Conservation (phyloP, 1,140 invertebrate genomes). For the Euura saliciscinereae region DNA sequence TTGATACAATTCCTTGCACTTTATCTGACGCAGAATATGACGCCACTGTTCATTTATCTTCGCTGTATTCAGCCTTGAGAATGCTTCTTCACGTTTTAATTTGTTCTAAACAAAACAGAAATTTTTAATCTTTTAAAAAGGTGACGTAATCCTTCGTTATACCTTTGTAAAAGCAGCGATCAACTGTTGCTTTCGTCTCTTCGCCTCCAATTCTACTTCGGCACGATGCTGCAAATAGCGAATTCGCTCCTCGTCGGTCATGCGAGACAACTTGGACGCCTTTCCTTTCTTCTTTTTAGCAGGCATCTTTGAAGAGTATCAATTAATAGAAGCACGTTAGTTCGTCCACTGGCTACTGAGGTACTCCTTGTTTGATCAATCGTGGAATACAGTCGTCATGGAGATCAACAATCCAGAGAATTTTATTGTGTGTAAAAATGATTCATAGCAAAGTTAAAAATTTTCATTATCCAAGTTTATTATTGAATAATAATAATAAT, state of each 20-base stretch:
- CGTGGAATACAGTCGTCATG: neutral
- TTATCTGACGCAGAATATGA: slow-evolving; percentile 73
- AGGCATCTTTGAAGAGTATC: slow-evolving; percentile 44
- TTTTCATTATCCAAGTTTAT: neutral
- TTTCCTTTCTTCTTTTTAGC: slow-evolving; percentile 73
- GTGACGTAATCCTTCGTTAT: slow-evolving; percentile 25
- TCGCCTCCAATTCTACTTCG: slow-evolving; percentile 78
- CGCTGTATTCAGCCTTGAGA: slow-evolving; percentile 76
- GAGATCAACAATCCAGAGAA: neutral
- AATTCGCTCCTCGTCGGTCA: slow-evolving; percentile 80
- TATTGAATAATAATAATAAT: neutral
- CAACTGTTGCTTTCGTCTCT: slow-evolving; percentile 76
- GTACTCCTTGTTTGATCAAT: neutral
- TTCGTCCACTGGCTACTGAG: neutral
- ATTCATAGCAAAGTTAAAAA: no score
- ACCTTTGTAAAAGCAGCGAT: slow-evolving; percentile 80
- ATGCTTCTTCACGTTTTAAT: slow-evolving; percentile 78
- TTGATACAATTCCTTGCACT: slow-evolving; percentile 73
- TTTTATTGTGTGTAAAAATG: no score
- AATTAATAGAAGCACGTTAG: neutral
- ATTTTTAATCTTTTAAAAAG: slow-evolving; percentile 2
- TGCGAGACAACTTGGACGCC: slow-evolving; percentile 76
- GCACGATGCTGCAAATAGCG: slow-evolving; percentile 79
- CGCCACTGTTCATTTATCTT: slow-evolving; percentile 87
- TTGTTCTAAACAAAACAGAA: slow-evolving; percentile 68